phyloP scores from a whole-genome alignment of 2,113 vertebrate genomes.

The Dinomys branickii region DNA sequence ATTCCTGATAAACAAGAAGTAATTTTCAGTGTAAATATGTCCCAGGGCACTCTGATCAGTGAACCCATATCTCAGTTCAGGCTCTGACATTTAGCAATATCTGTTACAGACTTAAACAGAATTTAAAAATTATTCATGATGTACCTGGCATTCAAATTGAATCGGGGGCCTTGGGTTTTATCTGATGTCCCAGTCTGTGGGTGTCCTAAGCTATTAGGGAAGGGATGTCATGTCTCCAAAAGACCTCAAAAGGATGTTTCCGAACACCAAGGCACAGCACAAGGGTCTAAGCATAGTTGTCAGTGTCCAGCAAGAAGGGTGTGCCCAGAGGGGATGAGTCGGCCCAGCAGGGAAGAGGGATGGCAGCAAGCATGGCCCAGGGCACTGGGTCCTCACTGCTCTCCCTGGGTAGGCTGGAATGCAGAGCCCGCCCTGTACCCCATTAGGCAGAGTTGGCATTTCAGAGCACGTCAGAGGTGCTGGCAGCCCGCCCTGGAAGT shows the following conservation, averaged over 20 bases:
- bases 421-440: slow-evolving; percentile 74
- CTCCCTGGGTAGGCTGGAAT: slow-evolving; percentile 27
- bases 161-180: not conserved
- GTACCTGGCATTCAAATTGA: not conserved
- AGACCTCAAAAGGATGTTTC: not conserved
- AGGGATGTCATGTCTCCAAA: not conserved
- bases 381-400: not conserved
- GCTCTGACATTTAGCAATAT: not conserved
- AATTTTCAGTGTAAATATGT: not conserved
- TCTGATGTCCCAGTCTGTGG: not conserved
- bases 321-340: not conserved
- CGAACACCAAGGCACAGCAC: not conserved
- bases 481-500: slow-evolving; percentile 77
- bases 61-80: not conserved
- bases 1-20: not conserved
- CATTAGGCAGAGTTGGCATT: slow-evolving; percentile 85
- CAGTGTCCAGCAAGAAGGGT: not conserved
- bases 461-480: slow-evolving; percentile 80
- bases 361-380: not conserved
- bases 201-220: not conserved
- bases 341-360: not conserved
- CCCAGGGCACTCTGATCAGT: not conserved
- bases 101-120: not conserved
- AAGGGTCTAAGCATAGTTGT: not conserved
- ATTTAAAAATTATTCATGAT: not conserved